Percentiles rank a stretch among this genome's conserved stretches.
These are phyloP conservation scores for Parthenolecanium corni DNA, from an alignment of 2,888 invertebrate genomes.

Conservation along the genomic window DNA sequence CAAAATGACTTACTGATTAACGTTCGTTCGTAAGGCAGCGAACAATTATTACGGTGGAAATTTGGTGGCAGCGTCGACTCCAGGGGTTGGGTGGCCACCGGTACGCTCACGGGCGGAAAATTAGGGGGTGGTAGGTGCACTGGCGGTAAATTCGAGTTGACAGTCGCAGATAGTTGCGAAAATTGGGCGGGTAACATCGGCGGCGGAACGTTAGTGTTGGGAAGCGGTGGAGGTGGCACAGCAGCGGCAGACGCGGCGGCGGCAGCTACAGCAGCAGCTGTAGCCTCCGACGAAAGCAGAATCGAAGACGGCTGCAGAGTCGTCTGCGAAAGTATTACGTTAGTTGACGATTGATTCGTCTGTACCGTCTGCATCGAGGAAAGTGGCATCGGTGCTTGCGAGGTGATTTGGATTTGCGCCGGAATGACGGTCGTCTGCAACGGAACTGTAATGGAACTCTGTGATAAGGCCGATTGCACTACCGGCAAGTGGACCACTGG, in stretches of 20 bases:
- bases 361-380: slow-evolving; percentile 13
- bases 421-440: slow-evolving; percentile 21
- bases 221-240: not conserved
- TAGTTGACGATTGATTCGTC: slow-evolving; percentile 20
- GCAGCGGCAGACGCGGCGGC: not conserved
- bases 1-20: slow-evolving; percentile 24
- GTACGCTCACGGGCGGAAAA: not conserved
- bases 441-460: slow-evolving; percentile 13
- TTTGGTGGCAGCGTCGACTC: no score
- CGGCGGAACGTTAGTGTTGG: slow-evolving; percentile 4
- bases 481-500: slow-evolving; percentile 22
- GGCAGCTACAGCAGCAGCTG: not conserved
- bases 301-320: slow-evolving; percentile 16
- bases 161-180: not conserved
- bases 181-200: not conserved
- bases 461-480: slow-evolving; percentile 9
- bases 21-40: slow-evolving; percentile 5
- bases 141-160: slow-evolving; percentile 13
- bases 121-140: slow-evolving; percentile 31
- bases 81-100: no score
- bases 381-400: slow-evolving; percentile 8
- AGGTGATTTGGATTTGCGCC: slow-evolving; percentile 21
- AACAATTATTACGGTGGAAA: not conserved
- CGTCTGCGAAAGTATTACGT: slow-evolving; percentile 18
- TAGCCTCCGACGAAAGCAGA: slow-evolving; percentile 13